Evolutionary conservation across 1,140 invertebrate species (phyloP).

Genomic region (Aphelinus atriplicis): DNA sequence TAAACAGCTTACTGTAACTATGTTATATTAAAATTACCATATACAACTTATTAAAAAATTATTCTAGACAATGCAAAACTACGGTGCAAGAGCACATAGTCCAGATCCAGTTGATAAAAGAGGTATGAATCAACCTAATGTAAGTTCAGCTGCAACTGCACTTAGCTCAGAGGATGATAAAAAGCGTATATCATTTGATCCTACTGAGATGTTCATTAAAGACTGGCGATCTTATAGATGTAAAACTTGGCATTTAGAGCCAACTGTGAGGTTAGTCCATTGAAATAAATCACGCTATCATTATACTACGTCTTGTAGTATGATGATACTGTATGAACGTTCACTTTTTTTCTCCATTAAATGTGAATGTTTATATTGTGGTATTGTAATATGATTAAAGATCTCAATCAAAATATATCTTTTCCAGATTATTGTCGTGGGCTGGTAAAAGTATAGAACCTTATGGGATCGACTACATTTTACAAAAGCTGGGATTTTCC

Average conservation of each 20-base stretch:
- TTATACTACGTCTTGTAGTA: too few species aligned
- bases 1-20: slow-evolving; percentile 44
- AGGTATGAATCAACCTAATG: slow-evolving; percentile 40
- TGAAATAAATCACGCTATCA: too few species aligned
- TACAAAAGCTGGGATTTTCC: slow-evolving; percentile 95
- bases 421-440: slow-evolving; percentile 84
- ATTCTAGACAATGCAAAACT: slow-evolving; percentile 52
- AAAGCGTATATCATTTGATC: slow-evolving; percentile 66
- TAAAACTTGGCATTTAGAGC: slow-evolving; percentile 97
- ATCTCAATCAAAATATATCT: neutral
- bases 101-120: slow-evolving; percentile 61
- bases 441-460: slow-evolving; percentile 96
- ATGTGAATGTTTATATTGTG: too few species aligned
- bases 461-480: slow-evolving; percentile 96
- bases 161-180: slow-evolving; percentile 61
- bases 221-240: slow-evolving; percentile 95
- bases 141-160: slow-evolving; percentile 46
- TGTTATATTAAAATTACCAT: neutral
- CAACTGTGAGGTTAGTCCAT: slow-evolving; percentile 84
- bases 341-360: too few species aligned
- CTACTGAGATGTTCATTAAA: slow-evolving; percentile 75
- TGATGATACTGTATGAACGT: too few species aligned
- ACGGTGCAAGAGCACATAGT: slow-evolving; percentile 62
- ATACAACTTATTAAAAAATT: too few species aligned
- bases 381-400: too few species aligned